Base-by-base conservation (phyloP, 2,888 invertebrate genomes). In the Eilema sororculum region DNA sequence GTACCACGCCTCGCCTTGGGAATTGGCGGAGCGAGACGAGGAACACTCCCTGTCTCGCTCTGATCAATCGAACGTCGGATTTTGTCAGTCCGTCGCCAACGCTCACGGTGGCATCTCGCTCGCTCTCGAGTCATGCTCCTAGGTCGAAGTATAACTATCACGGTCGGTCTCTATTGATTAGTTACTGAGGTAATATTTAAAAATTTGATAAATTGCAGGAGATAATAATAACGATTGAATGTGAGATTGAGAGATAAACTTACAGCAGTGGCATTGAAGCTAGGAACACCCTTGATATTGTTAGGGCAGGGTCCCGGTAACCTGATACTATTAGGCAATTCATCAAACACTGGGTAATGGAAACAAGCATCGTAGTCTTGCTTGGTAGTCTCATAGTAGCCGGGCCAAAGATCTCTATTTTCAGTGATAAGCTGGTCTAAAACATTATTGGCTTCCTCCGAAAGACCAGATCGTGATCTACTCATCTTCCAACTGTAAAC, bases 401-500 rank as follows among this genome's bases (percentile, higher is more conserved):
- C 78, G 52, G 87, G 86, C 72, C 87, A 90, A 3, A 94, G 87
- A 58, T 93, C 91, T 0, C 73, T 71, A 46, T 89, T 90, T 0
- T 72, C 69, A 6, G 60, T 70, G 4, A 94, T 89, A 3, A 90
- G 68, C 6, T 68, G 61, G 52, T 88, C 67, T 22, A 94, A 90
- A 12, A 67, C 74, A 0, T 67, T 65, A 20, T 79, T 83, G 0
- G 90, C 89, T 1, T 76, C 72, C 8, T 72, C 52, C 0, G 92
- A 89, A 0, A 93, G 82, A 3, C 89, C 89, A 0, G 65, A 56
- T 3, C 86, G 86, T 8, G 84, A 80, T 69, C 89, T 86, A 75
- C 91, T 89, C 0, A 93, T 84, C 72, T 92, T 92, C 93, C 93
- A 95, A 75, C 93, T 94, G 89, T 86, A 93, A 10, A 93, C 94